A percentile compares a stretch with the other conserved stretches of the same genome.
phyloP scores from a whole-genome alignment of 2,888 invertebrate genomes.

The Dromius quadrimaculatus region DNA sequence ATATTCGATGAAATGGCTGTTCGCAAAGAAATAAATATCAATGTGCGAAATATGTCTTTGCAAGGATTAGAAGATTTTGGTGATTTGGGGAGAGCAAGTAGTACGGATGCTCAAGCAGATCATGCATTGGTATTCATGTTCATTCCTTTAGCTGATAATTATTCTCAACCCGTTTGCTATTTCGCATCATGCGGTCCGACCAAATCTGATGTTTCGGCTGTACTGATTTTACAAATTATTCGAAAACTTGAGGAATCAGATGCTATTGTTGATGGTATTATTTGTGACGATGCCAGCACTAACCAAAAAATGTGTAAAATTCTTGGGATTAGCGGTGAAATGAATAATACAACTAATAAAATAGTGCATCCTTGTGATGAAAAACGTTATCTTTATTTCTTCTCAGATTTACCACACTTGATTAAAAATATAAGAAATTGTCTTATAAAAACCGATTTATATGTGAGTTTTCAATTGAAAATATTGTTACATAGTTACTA shows the following conservation, averaged over 20 bases:
- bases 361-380: conserved; percentile 46
- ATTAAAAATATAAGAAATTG: conserved; percentile 56
- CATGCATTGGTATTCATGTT: conserved; percentile 55
- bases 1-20: conserved; percentile 54
- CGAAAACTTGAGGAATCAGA: conserved; percentile 42
- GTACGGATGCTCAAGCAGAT: conserved; percentile 50
- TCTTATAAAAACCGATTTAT: conserved; percentile 44
- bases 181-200: conserved; percentile 54
- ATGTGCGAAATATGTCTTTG: conserved; percentile 51
- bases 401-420: conserved; percentile 56
- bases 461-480: conserved; percentile 49
- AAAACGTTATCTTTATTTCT: conserved; percentile 53
- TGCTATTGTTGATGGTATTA: conserved; percentile 54
- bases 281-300: conserved; percentile 55
- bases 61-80: conserved; percentile 54
- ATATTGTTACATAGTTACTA: conserved; percentile 22
- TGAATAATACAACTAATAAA: conserved; percentile 24
- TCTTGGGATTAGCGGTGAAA: conserved; percentile 53
- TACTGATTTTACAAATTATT: conserved; percentile 33
- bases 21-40: conserved; percentile 45
- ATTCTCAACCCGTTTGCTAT: conserved; percentile 55
- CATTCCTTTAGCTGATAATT: conserved; percentile 53
- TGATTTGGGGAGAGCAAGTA: conserved; percentile 28
- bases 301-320: conserved; percentile 55
- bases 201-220: conserved; percentile 16